Evolutionary conservation across 2,113 vertebrate genomes (phyloP), one percentile per base, ranked within the genome.

Genomic region (Phrynocephalus versicolor): DNA sequence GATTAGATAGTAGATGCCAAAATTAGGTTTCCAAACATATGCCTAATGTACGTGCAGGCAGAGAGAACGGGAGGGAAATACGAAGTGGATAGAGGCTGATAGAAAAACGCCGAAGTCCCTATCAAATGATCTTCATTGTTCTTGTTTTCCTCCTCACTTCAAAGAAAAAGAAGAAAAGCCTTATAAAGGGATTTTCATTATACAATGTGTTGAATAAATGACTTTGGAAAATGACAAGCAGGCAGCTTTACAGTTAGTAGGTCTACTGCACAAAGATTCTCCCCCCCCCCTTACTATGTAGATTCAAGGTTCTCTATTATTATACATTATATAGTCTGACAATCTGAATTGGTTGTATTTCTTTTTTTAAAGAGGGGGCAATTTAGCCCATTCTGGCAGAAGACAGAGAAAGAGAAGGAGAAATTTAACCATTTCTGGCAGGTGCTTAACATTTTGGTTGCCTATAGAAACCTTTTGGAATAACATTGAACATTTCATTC

Each of bases 1-100:
- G 94, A 97, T 96, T 96, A 97, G 92, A 94, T 90, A 92, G 95
- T 94, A 97, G 94, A 89, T 95, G 87, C 91, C 92, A 89, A 93
- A 92, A 89, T 94, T 92, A 92, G 88, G 90, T 93, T 95, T 94
- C 90, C 89, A 93, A 93, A 92, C 87, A 55, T 94, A 94, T 95
- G 95, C 93, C 92, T 92, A 94, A 94, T 85, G 90, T 78, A 85
- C 75, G 51, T 78, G 64, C 64, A 18, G 74, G 39, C n/a, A 45
- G 88, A 85, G 35, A 45, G 76, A 79, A 18, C 0, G 13, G 19
- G 72, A n/a, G 67, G 1, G 1, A 15, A 80, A 19, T 30, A 72
- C 83, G 74, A 91, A 85, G 51, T 76, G 85, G 58, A 81, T 55
- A 85, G 83, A 90, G 92, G 92, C 89, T 93, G 86, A 93, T 94